Base-by-base conservation (phyloP, 2,797 vertebrate genomes). In the Chaenodraco wilsoni region DNA sequence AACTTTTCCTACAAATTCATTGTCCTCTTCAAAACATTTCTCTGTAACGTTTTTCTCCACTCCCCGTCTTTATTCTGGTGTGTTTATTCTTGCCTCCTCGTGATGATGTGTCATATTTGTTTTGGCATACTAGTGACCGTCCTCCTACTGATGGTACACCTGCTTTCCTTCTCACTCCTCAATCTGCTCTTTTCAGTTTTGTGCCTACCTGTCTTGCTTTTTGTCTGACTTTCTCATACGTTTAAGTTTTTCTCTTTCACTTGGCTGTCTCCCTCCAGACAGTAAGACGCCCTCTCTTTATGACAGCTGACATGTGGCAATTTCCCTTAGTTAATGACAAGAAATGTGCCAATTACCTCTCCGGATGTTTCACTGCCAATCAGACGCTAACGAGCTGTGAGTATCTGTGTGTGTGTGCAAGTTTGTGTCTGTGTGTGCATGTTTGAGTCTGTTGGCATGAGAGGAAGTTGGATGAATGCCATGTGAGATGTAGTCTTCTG, bases 341-440 rank as follows among this genome's bases (percentile, higher is more conserved):
- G 95, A 97, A 97, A 96, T 96, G 92, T 93, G 94, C 94, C 95
- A 96, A 96, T 98, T 98, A 96, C 95, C 94, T 92, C 95, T 95
- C 94, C 91, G 93, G 92, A 95, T 96, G 95, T 97, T 95, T 93
- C 52, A 57, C 92, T 96, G 95, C 95, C 95, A 96, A 95, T 97
- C 96, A 96, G 93, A 33, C 76, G 81, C 95, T 96, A 97, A 97
- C 94, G 94, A 96, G 94, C 92, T 86, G 88, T 81, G 79, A 90
- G 91, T 88, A 90, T 94, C 89, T 94, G 88, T 91, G 88, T 92
- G 8, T 31, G 19, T 54, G 44, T 19, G 70, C 31, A 78, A 45
- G 19, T 69, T 71, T 81, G 76, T 44, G 13, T 69, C 27, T 72
- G 8, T n/a, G 88, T 85, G 65, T 52, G 50, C 31, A 48, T 49